A percentile compares a stretch with the other conserved stretches of the same genome.
phyloP scores from a whole-genome alignment of 1,140 invertebrate species.

The Zaprionus gabonicus region DNA sequence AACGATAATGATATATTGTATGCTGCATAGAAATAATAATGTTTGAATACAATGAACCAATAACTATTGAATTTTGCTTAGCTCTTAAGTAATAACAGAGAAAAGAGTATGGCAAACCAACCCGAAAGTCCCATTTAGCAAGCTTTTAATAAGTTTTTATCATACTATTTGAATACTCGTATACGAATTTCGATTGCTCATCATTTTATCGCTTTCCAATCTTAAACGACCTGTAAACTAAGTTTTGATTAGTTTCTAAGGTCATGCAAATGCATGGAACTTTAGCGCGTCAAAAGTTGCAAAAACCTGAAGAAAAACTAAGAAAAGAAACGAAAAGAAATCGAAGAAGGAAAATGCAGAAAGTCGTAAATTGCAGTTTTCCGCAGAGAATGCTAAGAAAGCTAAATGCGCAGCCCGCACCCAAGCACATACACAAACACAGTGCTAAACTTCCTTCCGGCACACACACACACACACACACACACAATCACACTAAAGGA shows the following conservation, averaged over 20 bases:
- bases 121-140: background rate
- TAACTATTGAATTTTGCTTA: conserved; percentile 46
- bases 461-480: conserved; percentile 27
- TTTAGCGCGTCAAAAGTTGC: conserved; percentile 11
- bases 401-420: conserved; percentile 40
- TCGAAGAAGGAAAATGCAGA: conserved; percentile 27
- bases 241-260: conserved; percentile 32
- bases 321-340: conserved; percentile 22
- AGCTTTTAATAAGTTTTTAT: conserved; percentile 1
- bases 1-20: conserved; percentile 33
- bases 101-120: background rate
- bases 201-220: conserved; percentile 18
- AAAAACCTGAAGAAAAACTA: conserved; percentile 8
- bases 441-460: conserved; percentile 19
- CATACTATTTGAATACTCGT: background rate
- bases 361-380: conserved; percentile 55
- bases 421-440: conserved; percentile 16
- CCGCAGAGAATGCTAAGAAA: conserved; percentile 53
- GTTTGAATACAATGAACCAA: conserved; percentile 26
- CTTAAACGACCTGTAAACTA: conserved; percentile 1
- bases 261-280: conserved; percentile 9
- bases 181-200: conserved; percentile 17
- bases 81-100: conserved; percentile 10
- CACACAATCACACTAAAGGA: conserved; percentile 17
- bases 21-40: conserved; percentile 41